Evolutionary conservation across 1,140 invertebrate genomes (phyloP).

Genomic region (Drosophila bipectinata): DNA sequence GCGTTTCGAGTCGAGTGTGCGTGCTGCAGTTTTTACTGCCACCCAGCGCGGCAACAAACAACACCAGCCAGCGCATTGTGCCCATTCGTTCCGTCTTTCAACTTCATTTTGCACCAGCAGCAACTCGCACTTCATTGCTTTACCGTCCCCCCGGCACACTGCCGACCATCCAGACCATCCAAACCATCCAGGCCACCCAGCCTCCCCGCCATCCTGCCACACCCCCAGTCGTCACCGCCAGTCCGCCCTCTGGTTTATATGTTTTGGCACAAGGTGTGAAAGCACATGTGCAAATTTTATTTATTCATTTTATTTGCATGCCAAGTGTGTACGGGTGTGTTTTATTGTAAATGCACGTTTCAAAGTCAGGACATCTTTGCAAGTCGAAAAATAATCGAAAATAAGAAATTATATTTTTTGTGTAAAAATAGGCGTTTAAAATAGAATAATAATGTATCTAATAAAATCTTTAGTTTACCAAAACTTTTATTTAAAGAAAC

Average conservation of each 20-base stretch:
- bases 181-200: neutral
- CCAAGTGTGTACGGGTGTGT: slow-evolving; percentile 48
- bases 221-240: neutral
- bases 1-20: slow-evolving; percentile 72
- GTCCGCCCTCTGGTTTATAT: slow-evolving; percentile 51
- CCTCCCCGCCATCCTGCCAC: neutral
- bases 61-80: slow-evolving; percentile 61
- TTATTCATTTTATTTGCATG: slow-evolving; percentile 82
- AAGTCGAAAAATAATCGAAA: neutral
- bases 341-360: slow-evolving; percentile 49
- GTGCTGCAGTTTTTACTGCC: slow-evolving; percentile 79
- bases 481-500: too few species aligned
- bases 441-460: too few species aligned
- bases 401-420: neutral
- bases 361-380: neutral
- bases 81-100: slow-evolving; percentile 65
- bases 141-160: slow-evolving; percentile 20
- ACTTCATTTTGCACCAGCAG: slow-evolving; percentile 64
- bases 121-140: slow-evolving; percentile 71
- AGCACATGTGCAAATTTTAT: slow-evolving; percentile 79
- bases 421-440: too few species aligned
- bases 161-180: slow-evolving; percentile 1
- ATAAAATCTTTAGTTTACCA: too few species aligned
- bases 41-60: slow-evolving; percentile 45
- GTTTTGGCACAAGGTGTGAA: slow-evolving; percentile 76